phyloP scores from a whole-genome alignment of 2,797 vertebrate species.

The Okamejei kenojei region DNA sequence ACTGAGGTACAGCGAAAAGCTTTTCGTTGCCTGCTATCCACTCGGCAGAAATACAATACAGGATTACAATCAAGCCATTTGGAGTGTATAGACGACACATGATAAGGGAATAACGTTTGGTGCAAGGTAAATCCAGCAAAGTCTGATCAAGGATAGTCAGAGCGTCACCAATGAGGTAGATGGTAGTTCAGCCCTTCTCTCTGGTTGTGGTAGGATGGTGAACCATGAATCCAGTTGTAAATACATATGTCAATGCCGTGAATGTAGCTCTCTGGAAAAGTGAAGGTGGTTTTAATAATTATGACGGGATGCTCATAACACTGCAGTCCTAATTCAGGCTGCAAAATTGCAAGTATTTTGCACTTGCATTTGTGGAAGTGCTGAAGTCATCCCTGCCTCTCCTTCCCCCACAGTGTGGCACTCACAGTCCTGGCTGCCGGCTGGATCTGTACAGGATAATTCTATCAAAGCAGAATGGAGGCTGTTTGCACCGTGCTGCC shows the following conservation, averaged over 20 bases:
- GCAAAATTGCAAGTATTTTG: slow-evolving; percentile 1
- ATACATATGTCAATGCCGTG: neutral
- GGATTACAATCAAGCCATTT: too few species aligned
- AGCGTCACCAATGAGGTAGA: too few species aligned
- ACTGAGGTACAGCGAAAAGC: too few species aligned
- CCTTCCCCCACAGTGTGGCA: neutral
- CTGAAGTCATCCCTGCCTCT: neutral
- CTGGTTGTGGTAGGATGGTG: too few species aligned
- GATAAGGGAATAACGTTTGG: too few species aligned
- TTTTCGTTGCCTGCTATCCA: too few species aligned
- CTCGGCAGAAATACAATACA: too few species aligned
- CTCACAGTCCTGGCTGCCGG: neutral
- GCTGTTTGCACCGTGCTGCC: slow-evolving; percentile 12
- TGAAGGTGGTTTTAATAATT: neutral
- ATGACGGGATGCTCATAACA: neutral
- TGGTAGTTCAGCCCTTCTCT: too few species aligned
- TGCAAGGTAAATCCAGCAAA: too few species aligned
- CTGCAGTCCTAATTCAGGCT: neutral
- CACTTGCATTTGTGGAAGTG: slow-evolving; percentile 5
- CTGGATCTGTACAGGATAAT: neutral
- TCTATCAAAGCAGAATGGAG: neutral
- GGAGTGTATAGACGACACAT: too few species aligned
- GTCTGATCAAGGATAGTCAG: too few species aligned
- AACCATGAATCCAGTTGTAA: neutral
- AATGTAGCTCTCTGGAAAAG: neutral